Conservation (phyloP, 1,140 invertebrate genomes). For the Mesaphorura yosii region DNA sequence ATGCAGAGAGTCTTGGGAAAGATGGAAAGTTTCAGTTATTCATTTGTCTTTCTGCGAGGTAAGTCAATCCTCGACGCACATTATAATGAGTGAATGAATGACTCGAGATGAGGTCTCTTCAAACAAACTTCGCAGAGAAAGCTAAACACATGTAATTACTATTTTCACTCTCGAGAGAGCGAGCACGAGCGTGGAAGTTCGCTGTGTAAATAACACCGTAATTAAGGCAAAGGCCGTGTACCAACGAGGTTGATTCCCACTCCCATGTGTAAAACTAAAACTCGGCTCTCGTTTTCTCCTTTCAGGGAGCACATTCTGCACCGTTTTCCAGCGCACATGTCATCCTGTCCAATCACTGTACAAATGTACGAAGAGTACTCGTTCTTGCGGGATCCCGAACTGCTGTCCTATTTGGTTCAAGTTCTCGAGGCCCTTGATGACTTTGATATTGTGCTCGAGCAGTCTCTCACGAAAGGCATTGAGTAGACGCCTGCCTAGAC, state of each 20-base stretch:
- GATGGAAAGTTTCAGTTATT: conserved; percentile 97
- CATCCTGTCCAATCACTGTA: conserved; percentile 64
- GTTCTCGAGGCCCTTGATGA: conserved; percentile 84
- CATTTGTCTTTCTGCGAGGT: conserved; percentile 80
- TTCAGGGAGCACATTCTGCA: conserved; percentile 83
- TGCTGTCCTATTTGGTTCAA: conserved; percentile 67
- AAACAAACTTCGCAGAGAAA: too few relatives aligned
- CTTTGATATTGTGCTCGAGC: conserved; percentile 83
- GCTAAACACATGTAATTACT: too few relatives aligned
- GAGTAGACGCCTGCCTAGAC: conserved; percentile 17
- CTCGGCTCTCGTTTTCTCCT: conserved; percentile 33
- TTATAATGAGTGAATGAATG: too few relatives aligned
- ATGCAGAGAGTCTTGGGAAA: conserved; percentile 79
- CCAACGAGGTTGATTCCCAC: too few relatives aligned
- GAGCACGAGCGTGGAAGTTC: too few relatives aligned
- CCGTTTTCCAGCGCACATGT: conserved; percentile 74
- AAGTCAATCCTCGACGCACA: too few relatives aligned
- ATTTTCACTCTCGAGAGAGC: too few relatives aligned
- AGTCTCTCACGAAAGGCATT: conserved; percentile 87
- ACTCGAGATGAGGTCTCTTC: too few relatives aligned
- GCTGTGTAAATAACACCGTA: too few relatives aligned
- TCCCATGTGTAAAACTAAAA: neutral
- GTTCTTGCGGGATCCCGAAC: conserved; percentile 67
- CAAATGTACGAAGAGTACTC: conserved; percentile 95
- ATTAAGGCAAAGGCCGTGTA: too few relatives aligned